Evolutionary conservation across 1,140 invertebrate genomes (phyloP), one percentile per base, ranked within the genome.

Genomic region (Magallana ariakensis): DNA sequence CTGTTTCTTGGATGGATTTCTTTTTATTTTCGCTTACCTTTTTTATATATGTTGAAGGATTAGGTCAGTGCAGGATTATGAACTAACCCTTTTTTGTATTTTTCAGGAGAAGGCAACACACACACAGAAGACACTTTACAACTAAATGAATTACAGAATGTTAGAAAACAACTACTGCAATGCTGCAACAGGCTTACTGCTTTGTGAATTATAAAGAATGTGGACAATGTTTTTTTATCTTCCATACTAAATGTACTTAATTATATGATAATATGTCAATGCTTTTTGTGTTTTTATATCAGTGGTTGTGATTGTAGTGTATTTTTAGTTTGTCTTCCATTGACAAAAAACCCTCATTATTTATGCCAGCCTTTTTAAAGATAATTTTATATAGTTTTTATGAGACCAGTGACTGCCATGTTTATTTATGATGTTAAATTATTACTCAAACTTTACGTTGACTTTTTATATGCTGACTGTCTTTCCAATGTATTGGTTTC

Each of bases 101-200:
- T 90, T 88, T 54, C 87, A 93, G 93, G 93, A 93, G 56, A 93
- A 93, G 83, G 93, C 92, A n/a, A 91, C 90, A 82, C 93, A 93
- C 88, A 91, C 90, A 88, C 93, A 93, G 88, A 93, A 91, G 84
- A 93, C 92, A 62, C 84, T 90, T 46, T 93, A 93, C 90, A 89
- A 92, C 53, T 92, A 93, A 86, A 82, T 53, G 58, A 54, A 15
- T 10, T 13, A 53, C 66, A 80, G n/a, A 26, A 57, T 4, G n/a
- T 60, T 55, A 82, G 11, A 80, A 11, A 62, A 26, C 58, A 81
- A 81, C 80, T 82, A 82, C 80, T 82, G 80, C 80, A 82, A 82
- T 75, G 66, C 22, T 75, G 13, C 33, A 26, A 22, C 22, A 75
- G 66, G 66, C 66, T 75, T 75, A 26, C 22, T 75, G 66, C 66